Conservation (phyloP, 2,113 vertebrate species). For the Mirounga angustirostris region DNA sequence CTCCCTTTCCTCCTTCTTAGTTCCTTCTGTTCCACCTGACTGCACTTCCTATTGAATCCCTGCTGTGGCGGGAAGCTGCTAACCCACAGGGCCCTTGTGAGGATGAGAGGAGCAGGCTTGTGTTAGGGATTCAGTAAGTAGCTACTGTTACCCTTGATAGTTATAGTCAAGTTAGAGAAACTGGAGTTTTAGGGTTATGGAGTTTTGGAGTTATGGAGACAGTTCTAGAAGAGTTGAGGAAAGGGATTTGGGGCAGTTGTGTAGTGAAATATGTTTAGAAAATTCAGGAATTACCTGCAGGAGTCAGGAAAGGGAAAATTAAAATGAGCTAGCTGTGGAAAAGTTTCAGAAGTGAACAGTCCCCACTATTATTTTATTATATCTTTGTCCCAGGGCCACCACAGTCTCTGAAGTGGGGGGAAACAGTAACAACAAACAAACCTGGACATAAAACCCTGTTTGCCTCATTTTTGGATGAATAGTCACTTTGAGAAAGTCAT, state of each 20-base stretch:
- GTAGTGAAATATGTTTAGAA: neutral
- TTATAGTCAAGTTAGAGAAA: neutral
- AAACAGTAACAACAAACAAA: neutral
- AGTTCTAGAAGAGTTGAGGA: neutral
- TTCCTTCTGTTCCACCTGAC: neutral
- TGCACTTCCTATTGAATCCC: neutral
- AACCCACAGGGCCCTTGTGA: neutral
- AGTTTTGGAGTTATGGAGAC: neutral
- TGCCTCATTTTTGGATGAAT: neutral
- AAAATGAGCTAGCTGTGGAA: neutral
- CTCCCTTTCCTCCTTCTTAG: neutral
- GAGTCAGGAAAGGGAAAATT: neutral
- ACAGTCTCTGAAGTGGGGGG: neutral
- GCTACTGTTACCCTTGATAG: neutral
- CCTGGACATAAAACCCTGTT: neutral
- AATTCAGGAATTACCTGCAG: neutral
- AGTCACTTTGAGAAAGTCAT: neutral
- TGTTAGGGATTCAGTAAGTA: neutral
- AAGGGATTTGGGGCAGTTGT: neutral
- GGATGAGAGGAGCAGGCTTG: neutral
- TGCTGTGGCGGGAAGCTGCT: neutral
- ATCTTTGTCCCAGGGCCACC: neutral
- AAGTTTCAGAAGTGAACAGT: neutral
- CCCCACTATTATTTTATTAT: neutral
- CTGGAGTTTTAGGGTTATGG: neutral